phyloP scores from a whole-genome alignment of 1,140 invertebrate species.

The Camponotus vicinus region DNA sequence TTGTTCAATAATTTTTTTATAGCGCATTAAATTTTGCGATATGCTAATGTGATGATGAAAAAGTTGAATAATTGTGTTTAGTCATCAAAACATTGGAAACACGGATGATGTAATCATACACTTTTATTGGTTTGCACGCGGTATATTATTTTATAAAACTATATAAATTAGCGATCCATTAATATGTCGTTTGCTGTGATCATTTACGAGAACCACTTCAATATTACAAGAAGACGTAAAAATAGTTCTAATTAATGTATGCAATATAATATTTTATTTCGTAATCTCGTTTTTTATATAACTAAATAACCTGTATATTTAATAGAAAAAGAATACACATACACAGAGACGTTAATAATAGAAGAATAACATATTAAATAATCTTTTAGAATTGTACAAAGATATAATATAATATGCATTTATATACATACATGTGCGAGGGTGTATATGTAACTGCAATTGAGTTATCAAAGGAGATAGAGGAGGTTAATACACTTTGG shows the following conservation, averaged over 20 bases:
- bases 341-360: too few relatives aligned
- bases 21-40: neutral
- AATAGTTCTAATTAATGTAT: neutral
- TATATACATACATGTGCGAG: neutral
- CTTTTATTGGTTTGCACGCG: neutral
- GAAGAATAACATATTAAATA: too few relatives aligned
- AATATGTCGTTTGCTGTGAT: neutral
- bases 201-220: neutral
- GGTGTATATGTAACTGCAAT: neutral
- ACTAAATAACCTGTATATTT: neutral
- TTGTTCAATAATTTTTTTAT: neutral
- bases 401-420: neutral
- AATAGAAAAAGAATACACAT: neutral
- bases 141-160: neutral
- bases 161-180: neutral
- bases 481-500: constrained; percentile 28
- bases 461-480: constrained; percentile 42
- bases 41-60: neutral
- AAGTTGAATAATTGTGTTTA: neutral
- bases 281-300: neutral
- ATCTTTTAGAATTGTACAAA: neutral
- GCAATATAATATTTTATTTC: neutral
- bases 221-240: neutral
- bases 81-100: neutral
- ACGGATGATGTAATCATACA: neutral